These are phyloP conservation scores for Drosophila nasuta DNA, from an alignment of 1,140 invertebrate genomes.

Conservation along the genomic window DNA sequence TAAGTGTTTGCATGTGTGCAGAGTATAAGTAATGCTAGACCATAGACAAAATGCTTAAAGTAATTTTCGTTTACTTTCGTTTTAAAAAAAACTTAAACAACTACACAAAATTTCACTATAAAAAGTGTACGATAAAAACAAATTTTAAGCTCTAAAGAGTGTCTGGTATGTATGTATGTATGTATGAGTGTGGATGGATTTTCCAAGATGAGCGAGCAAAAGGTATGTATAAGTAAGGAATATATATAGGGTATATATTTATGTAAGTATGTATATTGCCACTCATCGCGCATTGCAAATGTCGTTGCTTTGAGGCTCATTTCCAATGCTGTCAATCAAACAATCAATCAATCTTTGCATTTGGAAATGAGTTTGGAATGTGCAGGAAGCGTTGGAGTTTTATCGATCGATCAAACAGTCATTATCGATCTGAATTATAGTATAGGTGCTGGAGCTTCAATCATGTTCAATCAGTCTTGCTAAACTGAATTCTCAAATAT, in stretches of 20 bases:
- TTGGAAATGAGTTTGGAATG: conserved; percentile 12
- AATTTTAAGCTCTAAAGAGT: conserved; percentile 71
- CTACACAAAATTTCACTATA: conserved; percentile 48
- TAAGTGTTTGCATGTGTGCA: conserved; percentile 44
- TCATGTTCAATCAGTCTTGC: neutral
- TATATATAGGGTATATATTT: conserved; percentile 31
- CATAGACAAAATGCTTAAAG: conserved; percentile 76
- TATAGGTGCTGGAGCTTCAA: neutral
- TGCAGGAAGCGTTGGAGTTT: conserved; percentile 16
- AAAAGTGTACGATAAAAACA: conserved; percentile 42
- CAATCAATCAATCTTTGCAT: conserved; percentile 4
- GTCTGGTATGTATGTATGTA: conserved; percentile 58
- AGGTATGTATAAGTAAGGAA: conserved; percentile 24
- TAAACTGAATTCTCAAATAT: conserved; percentile 1
- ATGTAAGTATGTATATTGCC: conserved; percentile 44
- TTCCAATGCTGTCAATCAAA: conserved; percentile 2
- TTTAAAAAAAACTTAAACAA: conserved; percentile 41
- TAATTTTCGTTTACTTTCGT: conserved; percentile 52
- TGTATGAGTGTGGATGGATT: conserved; percentile 21
- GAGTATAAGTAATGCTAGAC: conserved; percentile 68
- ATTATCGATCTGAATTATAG: neutral
- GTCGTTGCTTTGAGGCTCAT: conserved; percentile 33
- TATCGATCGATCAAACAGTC: neutral
- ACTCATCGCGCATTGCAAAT: conserved; percentile 46
- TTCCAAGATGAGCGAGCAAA: conserved; percentile 60